These are phyloP conservation scores for Hemitrygon akajei DNA, from an alignment of 2,797 vertebrate species.

Conservation along the genomic window DNA sequence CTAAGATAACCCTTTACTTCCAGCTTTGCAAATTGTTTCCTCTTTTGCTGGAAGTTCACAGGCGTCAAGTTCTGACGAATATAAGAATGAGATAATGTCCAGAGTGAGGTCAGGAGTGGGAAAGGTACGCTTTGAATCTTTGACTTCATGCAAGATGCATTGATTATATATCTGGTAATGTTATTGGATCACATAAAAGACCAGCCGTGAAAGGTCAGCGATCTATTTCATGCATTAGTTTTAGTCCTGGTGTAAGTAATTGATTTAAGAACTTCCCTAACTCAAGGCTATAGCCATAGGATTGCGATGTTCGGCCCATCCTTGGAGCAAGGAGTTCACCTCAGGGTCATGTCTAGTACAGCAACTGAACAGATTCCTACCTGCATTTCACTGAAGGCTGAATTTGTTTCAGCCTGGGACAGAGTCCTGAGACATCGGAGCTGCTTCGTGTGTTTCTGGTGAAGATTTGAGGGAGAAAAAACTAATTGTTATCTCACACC, in stretches of 20 bases:
- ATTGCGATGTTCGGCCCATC: not conserved
- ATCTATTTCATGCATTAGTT: no score
- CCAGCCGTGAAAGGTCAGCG: no score
- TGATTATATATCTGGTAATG: no score
- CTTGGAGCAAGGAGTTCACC: not conserved
- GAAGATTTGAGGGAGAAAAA: not conserved
- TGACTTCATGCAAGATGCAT: no score
- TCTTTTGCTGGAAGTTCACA: not conserved
- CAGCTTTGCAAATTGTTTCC: not conserved
- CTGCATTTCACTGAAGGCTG: no score
- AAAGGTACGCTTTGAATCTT: no score
- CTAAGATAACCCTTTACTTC: not conserved
- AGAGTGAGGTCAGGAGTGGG: no score
- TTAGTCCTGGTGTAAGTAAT: not conserved
- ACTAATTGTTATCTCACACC: not conserved
- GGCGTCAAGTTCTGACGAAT: not conserved
- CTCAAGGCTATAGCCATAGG: not conserved
- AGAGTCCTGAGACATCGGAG: not conserved
- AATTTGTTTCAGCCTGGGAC: no score
- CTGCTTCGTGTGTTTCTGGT: not conserved
- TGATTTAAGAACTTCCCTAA: not conserved
- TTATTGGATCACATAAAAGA: not conserved
- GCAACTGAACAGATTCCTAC: not conserved
- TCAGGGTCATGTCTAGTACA: not conserved
- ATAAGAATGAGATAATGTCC: not conserved